These are phyloP conservation scores for Ormyrus thymus DNA, from an alignment of 2,888 invertebrate species.

Conservation along the genomic window DNA sequence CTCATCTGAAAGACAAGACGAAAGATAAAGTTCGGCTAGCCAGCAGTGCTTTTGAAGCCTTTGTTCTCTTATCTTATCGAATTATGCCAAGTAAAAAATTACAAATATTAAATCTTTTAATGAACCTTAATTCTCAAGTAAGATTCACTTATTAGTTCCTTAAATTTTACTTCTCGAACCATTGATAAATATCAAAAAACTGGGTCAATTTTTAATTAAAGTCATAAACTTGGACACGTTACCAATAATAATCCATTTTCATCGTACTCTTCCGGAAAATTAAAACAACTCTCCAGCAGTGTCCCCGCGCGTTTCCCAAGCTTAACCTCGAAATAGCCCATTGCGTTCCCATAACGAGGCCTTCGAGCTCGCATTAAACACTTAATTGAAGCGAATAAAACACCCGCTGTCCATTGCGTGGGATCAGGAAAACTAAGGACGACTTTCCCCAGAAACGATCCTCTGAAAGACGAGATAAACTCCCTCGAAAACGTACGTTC, in stretches of 20 bases:
- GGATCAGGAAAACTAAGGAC: slow-evolving; percentile 6
- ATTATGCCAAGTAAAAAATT: neutral
- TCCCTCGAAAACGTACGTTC: neutral
- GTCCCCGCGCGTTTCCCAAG: neutral
- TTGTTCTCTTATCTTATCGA: slow-evolving; percentile 26
- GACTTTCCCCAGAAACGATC: slow-evolving; percentile 53
- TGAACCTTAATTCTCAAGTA: too few species aligned
- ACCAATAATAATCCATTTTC: too few species aligned
- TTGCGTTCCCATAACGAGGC: neutral
- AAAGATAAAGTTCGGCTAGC: slow-evolving; percentile 45
- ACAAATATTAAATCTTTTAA: too few species aligned
- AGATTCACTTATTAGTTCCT: too few species aligned
- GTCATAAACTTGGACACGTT: too few species aligned
- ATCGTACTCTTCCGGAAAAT: too few species aligned
- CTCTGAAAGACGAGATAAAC: slow-evolving; percentile 8
- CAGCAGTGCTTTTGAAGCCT: slow-evolving; percentile 42
- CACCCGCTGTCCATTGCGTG: slow-evolving; percentile 5
- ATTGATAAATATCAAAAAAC: too few species aligned
- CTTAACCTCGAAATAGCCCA: slow-evolving; percentile 13
- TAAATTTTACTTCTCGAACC: too few species aligned
- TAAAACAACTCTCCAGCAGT: neutral
- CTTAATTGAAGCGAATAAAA: slow-evolving; percentile 41
- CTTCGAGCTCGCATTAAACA: slow-evolving; percentile 7
- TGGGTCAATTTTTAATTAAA: too few species aligned
- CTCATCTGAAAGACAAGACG: slow-evolving; percentile 27